Conservation (phyloP, 2,113 vertebrate genomes). For the Diadophis punctatus region DNA sequence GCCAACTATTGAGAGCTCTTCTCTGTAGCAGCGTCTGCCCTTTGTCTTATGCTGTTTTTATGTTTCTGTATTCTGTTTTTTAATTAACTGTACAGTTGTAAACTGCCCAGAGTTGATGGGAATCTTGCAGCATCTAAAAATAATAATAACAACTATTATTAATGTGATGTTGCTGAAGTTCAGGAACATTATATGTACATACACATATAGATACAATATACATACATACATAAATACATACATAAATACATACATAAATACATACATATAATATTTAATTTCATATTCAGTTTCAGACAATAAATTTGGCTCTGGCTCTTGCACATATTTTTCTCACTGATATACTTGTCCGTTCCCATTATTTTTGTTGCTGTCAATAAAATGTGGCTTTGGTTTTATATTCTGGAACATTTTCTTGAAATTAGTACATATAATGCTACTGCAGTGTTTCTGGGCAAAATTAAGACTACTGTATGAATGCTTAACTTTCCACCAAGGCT, state of each 20-base stretch:
- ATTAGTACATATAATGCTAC: neutral
- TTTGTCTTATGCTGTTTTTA: neutral
- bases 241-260: too few species aligned
- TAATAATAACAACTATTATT: neutral
- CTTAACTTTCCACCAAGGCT: neutral
- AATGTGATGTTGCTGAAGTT: neutral
- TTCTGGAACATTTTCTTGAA: neutral
- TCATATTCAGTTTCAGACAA: neutral
- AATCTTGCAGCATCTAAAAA: neutral
- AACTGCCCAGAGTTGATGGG: neutral
- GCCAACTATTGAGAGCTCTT: neutral
- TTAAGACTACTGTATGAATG: neutral
- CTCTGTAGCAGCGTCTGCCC: neutral
- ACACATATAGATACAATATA: too few species aligned
- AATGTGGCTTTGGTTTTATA: neutral
- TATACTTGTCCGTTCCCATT: neutral
- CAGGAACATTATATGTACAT: neutral
- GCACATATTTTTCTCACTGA: neutral
- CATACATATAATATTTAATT: neutral
- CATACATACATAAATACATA: too few species aligned
- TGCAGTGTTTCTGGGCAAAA: neutral
- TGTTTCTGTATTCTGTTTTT: neutral
- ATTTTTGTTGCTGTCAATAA: neutral
- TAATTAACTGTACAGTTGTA: neutral
- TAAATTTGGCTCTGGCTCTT: neutral